phyloP scores from a whole-genome alignment of 2,888 invertebrate genomes.

The Lepas anatifera region DNA sequence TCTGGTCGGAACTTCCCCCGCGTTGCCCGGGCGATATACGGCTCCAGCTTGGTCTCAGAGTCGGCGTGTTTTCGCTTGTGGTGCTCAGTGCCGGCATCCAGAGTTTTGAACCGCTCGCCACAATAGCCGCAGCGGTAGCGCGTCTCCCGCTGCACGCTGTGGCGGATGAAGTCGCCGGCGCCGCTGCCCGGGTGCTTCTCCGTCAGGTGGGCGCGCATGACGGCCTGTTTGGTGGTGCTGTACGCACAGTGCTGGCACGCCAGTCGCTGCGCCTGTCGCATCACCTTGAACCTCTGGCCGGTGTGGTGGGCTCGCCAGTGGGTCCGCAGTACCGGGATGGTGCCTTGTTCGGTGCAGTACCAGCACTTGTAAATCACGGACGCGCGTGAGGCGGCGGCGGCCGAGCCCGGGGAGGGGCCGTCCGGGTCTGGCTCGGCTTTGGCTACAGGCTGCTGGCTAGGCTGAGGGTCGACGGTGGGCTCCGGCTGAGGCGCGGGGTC shows the following conservation, averaged over 20 bases:
- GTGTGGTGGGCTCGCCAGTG: background rate
- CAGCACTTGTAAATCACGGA: background rate
- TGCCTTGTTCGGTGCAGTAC: background rate
- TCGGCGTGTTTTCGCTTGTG: background rate
- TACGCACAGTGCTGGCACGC: background rate
- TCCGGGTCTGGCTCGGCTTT: background rate
- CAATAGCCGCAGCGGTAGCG: background rate
- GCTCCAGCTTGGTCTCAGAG: background rate
- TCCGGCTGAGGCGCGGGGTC: background rate
- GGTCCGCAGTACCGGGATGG: background rate
- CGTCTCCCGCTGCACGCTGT: background rate
- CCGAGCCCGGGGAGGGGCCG: background rate
- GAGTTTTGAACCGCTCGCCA: background rate
- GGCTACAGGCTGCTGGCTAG: background rate
- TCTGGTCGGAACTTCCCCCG: too few species aligned
- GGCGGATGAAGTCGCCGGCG: background rate
- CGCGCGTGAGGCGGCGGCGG: too few species aligned
- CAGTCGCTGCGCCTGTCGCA: background rate
- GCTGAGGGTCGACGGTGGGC: background rate
- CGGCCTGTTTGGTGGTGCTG: background rate
- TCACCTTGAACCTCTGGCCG: background rate
- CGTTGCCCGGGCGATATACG: background rate
- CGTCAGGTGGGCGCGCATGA: background rate
- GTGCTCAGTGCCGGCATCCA: background rate
- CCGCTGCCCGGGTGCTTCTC: background rate